Evolutionary conservation across 2,797 vertebrate species (phyloP), one percentile per base, ranked within the genome.

Genomic region (Pipistrellus pygmaeus): DNA sequence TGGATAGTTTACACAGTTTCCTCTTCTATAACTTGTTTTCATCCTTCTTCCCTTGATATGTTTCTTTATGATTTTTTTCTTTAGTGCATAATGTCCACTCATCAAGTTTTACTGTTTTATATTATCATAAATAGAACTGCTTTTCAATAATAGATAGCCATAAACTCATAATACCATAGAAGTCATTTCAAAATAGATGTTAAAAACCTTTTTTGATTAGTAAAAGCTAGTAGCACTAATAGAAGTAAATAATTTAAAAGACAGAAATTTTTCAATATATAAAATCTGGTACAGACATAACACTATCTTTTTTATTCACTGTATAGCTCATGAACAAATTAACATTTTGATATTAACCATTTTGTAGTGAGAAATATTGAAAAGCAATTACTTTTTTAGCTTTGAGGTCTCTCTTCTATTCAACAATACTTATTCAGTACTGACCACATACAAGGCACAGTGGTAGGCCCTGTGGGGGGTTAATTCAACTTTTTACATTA

Each of bases 401-500:
- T 75, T 72, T 85, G 85, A 73, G 2, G 3, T 80, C 87, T 87
- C 13, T 81, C 6, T 71, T 90, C 46, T 85, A 41, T n/a, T 94
- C 76, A 82, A 35, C n/a, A 85, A 71, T 78, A 69, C 21, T 80
- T 84, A 46, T 14, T 94, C 51, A 48, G 68, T 60, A 57, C 8
- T 85, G 82, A 69, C 35, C 85, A 83, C 53, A 64, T 73, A 20
- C 14, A 25, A 86, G 30, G 75, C 41, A 55, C 38, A 0, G 0
- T 38, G 23, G 46, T 51, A 53, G 32, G 6, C 55, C 15, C 51
- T 83, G 18, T 83, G 3, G 64, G 46, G 32, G 53, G 68, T 81
- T 87, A 96, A 93, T 95, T 94, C 51, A 86, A 77, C 71, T 73
- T 93, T 71, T 57, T 91, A 85, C 17, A 68, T 92, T 85, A 87